phyloP scores from a whole-genome alignment of 2,797 vertebrate genomes.

The Sebastes cheni region DNA sequence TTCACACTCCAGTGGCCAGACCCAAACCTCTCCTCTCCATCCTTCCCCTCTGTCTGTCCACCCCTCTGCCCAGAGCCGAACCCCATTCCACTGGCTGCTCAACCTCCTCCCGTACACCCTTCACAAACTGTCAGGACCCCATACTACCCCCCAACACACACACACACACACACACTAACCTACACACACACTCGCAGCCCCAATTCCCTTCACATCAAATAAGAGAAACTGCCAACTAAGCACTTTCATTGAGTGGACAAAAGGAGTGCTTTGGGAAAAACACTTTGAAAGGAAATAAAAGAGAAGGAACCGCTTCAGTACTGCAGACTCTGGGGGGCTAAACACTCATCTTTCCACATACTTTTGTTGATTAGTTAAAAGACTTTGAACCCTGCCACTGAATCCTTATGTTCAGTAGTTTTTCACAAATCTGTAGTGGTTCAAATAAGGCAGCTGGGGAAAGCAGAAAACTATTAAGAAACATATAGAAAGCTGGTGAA shows the following conservation, averaged over 20 bases:
- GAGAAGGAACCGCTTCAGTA: conserved; percentile 62
- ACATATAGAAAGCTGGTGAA: neutral
- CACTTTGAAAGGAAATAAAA: conserved; percentile 74
- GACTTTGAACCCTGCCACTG: conserved; percentile 42
- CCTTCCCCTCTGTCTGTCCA: conserved; percentile 67
- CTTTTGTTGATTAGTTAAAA: conserved; percentile 64
- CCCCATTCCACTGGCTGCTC: conserved; percentile 64
- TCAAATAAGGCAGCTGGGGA: conserved; percentile 14
- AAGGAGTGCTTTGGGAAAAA: conserved; percentile 77
- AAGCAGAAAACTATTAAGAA: conserved; percentile 10
- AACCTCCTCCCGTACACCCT: conserved; percentile 58
- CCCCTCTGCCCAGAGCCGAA: conserved; percentile 64
- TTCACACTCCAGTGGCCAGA: conserved; percentile 84
- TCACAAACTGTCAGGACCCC: conserved; percentile 74
- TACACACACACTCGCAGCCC: conserved; percentile 27
- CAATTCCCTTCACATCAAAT: conserved; percentile 75
- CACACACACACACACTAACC: neutral
- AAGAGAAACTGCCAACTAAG: conserved; percentile 83
- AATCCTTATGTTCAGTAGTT: conserved; percentile 33
- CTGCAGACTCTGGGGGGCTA: conserved; percentile 46
- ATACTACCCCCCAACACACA: conserved; percentile 15
- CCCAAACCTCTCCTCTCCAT: conserved; percentile 67
- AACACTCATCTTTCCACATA: conserved; percentile 64
- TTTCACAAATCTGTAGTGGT: conserved; percentile 24
- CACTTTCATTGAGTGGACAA: conserved; percentile 82